These are phyloP conservation scores for Psammodynastes pulverulentus DNA, from an alignment of 2,113 vertebrate genomes.

Conservation along the genomic window DNA sequence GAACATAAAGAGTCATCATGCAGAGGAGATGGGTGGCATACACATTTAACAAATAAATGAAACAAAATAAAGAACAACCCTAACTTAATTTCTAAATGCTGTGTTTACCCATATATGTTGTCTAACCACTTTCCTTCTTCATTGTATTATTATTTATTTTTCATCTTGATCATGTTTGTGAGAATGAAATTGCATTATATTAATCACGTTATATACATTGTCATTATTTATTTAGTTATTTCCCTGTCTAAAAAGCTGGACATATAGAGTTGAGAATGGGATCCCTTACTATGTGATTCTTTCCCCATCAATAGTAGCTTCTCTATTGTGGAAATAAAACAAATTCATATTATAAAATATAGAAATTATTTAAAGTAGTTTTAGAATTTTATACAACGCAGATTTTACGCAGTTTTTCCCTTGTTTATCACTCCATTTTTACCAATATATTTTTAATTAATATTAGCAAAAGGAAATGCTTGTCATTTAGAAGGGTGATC, in stretches of 20 bases:
- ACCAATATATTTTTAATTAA: neutral
- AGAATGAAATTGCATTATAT: conserved; percentile 23
- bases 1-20: conserved; percentile 40
- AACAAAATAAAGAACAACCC: conserved; percentile 46
- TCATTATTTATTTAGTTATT: conserved; percentile 50
- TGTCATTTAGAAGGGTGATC: conserved; percentile 38
- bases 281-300: conserved; percentile 30
- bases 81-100: conserved; percentile 42
- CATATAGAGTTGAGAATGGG: conserved; percentile 30
- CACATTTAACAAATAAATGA: neutral
- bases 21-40: neutral
- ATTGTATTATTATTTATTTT: neutral
- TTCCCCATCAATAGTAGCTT: conserved; percentile 8
- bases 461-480: conserved; percentile 19
- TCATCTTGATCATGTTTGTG: conserved; percentile 3
- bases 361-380: neutral
- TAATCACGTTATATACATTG: neutral
- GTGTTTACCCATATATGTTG: conserved; percentile 33
- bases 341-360: conserved; percentile 22
- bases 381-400: conserved; percentile 5
- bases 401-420: neutral
- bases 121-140: conserved; percentile 34
- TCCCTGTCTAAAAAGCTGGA: conserved; percentile 43
- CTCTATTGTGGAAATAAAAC: neutral
- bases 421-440: neutral